Base-by-base conservation (phyloP, 1,140 invertebrate species). In the Elymnias hypermnestra region DNA sequence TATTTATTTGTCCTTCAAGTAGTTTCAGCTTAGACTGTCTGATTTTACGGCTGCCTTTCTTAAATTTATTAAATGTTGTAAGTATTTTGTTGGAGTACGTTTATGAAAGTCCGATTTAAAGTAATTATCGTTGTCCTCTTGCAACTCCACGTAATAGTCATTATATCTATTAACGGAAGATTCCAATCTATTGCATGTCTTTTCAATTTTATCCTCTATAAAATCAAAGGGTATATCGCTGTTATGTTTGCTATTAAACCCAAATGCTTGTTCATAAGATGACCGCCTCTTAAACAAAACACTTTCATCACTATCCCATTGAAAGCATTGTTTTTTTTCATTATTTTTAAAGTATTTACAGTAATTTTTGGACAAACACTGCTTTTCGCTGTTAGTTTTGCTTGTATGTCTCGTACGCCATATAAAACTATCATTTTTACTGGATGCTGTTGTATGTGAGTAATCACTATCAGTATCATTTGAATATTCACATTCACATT, bases 11-110 rank as follows among this genome's bases (percentile, higher is more conserved):
- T n/a, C n/a, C n/a, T n/a, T n/a, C n/a, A n/a, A n/a, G n/a, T 21
- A 21, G 3, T 26, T 26, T 1, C 29, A 33, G 13, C 14, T 15
- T 33, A 33, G 8, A 15, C 13, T 7, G 7, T 44, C 41, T 23
- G 26, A 43, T 44, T 43, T 21, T 1, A 54, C 26, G 8, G 44
- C 52, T 40, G 76, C 65, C 40, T 63, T 67, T 46, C 81, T 53
- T 42, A 82, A 53, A 40, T 72, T 52, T 14, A 84, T 66, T 43
- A 84, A 66, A 57, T 81, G 68, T 39, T 82, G 70, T 12, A 84
- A 57, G 63, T 79, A 82, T 57, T 82, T 63, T 8, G 63, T 76
- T 3, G 81, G 81, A 5, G 70, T 69, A 17, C 59, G 56, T 15
- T 14, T 36, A 8, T 15, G 18, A 4, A 18, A 13, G 14, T 57